Percentiles rank a stretch among this genome's conserved stretches.
Conservation (phyloP, 2,888 invertebrate genomes). For the Malthinus seriepunctatus region DNA sequence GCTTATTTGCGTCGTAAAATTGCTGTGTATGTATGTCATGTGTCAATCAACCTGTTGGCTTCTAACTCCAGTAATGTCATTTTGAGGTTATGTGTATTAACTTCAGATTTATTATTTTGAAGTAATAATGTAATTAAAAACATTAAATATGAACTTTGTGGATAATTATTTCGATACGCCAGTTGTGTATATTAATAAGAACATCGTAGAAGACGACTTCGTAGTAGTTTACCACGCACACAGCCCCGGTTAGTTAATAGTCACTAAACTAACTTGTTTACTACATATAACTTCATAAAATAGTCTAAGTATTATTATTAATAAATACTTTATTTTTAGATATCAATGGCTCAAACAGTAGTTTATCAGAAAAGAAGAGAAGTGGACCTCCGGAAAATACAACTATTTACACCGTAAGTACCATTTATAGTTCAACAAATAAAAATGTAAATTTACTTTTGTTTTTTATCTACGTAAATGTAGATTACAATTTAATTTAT, state of each 20-base stretch:
- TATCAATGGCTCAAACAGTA: slow-evolving; percentile 56
- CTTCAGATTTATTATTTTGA: background rate
- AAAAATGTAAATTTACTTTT: too few relatives aligned
- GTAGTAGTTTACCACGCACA: slow-evolving; percentile 39
- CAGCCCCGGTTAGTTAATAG: slow-evolving; percentile 33
- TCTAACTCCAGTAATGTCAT: background rate
- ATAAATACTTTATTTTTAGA: slow-evolving; percentile 51
- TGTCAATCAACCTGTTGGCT: too few relatives aligned
- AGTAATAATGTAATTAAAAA: background rate
- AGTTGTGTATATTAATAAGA: slow-evolving; percentile 22
- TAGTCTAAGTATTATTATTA: background rate
- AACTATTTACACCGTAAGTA: slow-evolving; percentile 74
- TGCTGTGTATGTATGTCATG: background rate
- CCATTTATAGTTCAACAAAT: background rate
- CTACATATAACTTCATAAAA: background rate
- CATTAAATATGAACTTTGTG: slow-evolving; percentile 42
- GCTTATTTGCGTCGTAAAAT: background rate
- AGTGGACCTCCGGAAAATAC: slow-evolving; percentile 74
- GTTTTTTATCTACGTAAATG: too few relatives aligned
- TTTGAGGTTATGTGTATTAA: background rate
- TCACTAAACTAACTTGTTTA: background rate
- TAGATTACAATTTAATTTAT: too few relatives aligned
- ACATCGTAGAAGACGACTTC: slow-evolving; percentile 27
- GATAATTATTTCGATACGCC: slow-evolving; percentile 41
- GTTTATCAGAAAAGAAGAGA: slow-evolving; percentile 61